Conservation (phyloP, 1,140 invertebrate species). For the Ceratosolen fusciceps region DNA sequence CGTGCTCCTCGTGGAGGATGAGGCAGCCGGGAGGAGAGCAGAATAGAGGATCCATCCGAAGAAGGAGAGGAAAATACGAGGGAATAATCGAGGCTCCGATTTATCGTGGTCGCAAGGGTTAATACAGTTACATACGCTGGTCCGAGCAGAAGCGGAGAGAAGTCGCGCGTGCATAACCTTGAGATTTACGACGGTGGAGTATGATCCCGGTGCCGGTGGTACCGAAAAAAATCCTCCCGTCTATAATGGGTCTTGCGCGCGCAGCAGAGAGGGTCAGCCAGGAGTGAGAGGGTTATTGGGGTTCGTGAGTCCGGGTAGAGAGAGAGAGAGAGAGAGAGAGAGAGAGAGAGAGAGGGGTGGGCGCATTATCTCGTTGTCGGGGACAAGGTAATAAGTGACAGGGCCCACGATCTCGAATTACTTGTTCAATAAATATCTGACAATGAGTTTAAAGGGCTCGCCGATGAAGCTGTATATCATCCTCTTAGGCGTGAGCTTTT, state of each 20-base stretch:
- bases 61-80: slow-evolving; percentile 52
- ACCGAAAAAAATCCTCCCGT: background rate
- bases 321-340: background rate
- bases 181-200: slow-evolving; percentile 51
- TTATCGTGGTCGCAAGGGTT: slow-evolving; percentile 65
- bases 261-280: too few species aligned
- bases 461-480: slow-evolving; percentile 42
- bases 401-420: background rate
- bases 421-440: slow-evolving; percentile 35
- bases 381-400: slow-evolving; percentile 10
- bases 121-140: slow-evolving; percentile 62
- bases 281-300: too few species aligned
- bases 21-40: background rate
- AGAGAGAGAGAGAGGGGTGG: background rate
- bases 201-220: slow-evolving; percentile 23
- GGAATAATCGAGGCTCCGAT: slow-evolving; percentile 68
- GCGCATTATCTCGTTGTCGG: slow-evolving; percentile 3
- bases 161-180: slow-evolving; percentile 48
- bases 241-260: background rate
- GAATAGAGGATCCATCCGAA: background rate
- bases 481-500: slow-evolving; percentile 19
- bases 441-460: slow-evolving; percentile 26
- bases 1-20: background rate
- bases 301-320: background rate
- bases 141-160: slow-evolving; percentile 37